phyloP scores from a whole-genome alignment of 1,140 invertebrate species.

The Idris sp. region DNA sequence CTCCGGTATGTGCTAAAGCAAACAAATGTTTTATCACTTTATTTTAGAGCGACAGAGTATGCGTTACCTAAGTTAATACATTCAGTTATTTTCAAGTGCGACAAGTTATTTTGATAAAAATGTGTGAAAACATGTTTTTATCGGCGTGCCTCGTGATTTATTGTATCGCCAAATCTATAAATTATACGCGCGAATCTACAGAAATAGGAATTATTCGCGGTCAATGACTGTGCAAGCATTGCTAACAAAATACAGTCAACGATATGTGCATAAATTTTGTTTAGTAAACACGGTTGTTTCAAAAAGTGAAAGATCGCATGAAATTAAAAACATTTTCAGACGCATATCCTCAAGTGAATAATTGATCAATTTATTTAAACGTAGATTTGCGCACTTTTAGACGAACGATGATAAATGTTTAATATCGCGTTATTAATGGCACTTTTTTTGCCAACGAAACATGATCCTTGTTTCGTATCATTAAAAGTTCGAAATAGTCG shows the following conservation, averaged over 20 bases:
- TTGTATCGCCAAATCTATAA: constrained; percentile 48
- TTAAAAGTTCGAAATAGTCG: constrained; percentile 10
- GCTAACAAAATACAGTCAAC: constrained; percentile 41
- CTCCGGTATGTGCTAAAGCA: constrained; percentile 45
- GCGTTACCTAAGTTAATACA: constrained; percentile 40
- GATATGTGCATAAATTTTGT: constrained; percentile 18
- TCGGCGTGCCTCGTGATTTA: constrained; percentile 42
- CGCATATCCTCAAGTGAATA: constrained; percentile 27
- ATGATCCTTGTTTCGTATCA: constrained; percentile 8
- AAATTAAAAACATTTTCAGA: constrained; percentile 13
- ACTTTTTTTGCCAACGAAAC: constrained; percentile 8
- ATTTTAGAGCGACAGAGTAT: constrained; percentile 31
- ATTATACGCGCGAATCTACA: constrained; percentile 41
- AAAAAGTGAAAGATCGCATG: constrained; percentile 1
- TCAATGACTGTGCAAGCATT: constrained; percentile 32
- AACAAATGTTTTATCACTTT: constrained; percentile 46
- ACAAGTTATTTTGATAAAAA: constrained; percentile 61
- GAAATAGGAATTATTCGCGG: constrained; percentile 55
- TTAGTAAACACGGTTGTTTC: constrained; percentile 15
- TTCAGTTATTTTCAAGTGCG: constrained; percentile 21
- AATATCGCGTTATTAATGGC: constrained; percentile 23
- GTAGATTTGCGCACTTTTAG: constrained; percentile 4
- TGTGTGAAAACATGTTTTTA: constrained; percentile 59
- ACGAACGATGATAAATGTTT: constrained; percentile 17
- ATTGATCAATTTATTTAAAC: constrained; percentile 37